phyloP scores from a whole-genome alignment of 2,113 vertebrate species.

The Gallinago undulata region DNA sequence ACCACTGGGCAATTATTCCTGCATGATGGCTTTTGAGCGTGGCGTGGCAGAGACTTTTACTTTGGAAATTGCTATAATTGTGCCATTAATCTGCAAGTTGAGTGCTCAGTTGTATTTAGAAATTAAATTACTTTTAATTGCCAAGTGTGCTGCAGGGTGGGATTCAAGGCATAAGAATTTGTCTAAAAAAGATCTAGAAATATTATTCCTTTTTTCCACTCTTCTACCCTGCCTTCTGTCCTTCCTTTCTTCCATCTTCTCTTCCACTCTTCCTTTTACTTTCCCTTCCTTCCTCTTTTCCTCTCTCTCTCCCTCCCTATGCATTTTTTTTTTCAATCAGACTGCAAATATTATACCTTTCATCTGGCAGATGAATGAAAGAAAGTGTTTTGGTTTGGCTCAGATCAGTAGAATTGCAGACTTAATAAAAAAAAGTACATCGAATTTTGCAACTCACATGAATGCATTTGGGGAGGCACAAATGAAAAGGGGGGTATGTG shows the following conservation, averaged over 20 bases:
- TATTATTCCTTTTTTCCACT: not conserved
- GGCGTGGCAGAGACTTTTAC: not conserved
- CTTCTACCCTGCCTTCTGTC: not conserved
- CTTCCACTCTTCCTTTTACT: not conserved
- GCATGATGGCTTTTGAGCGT: not conserved
- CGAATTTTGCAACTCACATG: not conserved
- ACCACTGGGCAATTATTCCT: not conserved
- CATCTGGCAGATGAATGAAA: not conserved
- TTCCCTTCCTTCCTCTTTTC: not conserved
- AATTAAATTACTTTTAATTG: not conserved
- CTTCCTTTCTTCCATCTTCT: not conserved
- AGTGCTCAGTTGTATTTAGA: not conserved
- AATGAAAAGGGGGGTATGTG: not conserved
- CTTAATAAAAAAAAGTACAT: not conserved
- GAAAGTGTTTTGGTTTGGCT: not conserved
- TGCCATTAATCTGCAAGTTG: not conserved
- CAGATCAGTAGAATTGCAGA: not conserved
- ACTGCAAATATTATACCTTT: not conserved
- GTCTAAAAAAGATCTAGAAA: not conserved
- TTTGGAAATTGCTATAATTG: not conserved
- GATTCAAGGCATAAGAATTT: not conserved
- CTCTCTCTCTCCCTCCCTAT: not conserved
- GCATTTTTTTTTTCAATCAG: not conserved
- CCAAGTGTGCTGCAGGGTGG: not conserved
- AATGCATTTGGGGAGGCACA: not conserved